Evolutionary conservation across 2,888 invertebrate species (phyloP).

Genomic region (Actias luna): DNA sequence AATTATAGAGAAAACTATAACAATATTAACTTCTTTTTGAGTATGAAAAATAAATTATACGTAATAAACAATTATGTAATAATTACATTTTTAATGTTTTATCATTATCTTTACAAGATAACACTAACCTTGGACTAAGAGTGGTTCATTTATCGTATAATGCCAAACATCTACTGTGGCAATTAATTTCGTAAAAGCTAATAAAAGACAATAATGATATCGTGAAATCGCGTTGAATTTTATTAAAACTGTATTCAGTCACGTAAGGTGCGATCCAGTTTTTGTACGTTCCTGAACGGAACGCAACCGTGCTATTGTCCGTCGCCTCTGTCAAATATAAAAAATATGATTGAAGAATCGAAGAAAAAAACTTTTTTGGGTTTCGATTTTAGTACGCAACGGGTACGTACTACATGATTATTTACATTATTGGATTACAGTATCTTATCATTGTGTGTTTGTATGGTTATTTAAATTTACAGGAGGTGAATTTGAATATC

Average conservation of each 20-base stretch:
- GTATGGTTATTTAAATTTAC: background rate
- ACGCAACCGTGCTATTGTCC: constrained; percentile 45
- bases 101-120: constrained; percentile 30
- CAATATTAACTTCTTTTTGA: background rate
- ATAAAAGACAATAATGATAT: constrained; percentile 49
- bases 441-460: background rate
- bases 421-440: background rate
- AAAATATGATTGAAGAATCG: constrained; percentile 66
- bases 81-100: constrained; percentile 8
- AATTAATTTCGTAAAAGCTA: constrained; percentile 42
- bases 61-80: constrained; percentile 1
- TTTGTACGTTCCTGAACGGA: constrained; percentile 45
- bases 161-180: constrained; percentile 34
- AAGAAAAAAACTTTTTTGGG: constrained; percentile 86
- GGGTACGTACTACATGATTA: constrained; percentile 82
- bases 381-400: constrained; percentile 93
- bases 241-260: constrained; percentile 51
- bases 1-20: background rate
- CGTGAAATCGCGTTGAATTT: constrained; percentile 53
- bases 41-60: background rate
- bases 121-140: constrained; percentile 38
- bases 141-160: constrained; percentile 40
- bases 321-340: constrained; percentile 59
- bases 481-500: background rate
- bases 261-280: constrained; percentile 41